Conservation (phyloP, 2,113 vertebrate genomes). For the Oreotrochilus melanogaster region DNA sequence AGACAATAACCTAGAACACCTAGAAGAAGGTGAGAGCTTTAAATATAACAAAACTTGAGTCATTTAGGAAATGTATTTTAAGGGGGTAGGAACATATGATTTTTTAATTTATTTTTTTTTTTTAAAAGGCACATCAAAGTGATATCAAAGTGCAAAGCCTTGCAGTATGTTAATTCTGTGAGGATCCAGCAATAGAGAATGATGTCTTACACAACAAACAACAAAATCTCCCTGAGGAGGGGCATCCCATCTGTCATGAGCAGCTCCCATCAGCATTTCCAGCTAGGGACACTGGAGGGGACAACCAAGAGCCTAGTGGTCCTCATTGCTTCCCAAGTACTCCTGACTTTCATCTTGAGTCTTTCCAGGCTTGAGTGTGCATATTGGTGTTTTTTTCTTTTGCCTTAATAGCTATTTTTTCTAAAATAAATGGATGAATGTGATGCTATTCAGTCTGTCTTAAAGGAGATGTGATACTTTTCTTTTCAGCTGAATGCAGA, state of each 20-base stretch:
- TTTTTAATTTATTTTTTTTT: background rate
- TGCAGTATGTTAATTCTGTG: background rate
- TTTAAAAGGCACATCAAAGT: background rate
- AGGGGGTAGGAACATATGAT: background rate
- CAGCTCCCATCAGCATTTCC: background rate
- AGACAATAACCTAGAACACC: background rate
- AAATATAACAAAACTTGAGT: background rate
- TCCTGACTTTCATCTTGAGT: rapidly evolving
- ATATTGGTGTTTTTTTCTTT: no score
- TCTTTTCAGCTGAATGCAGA: rapidly evolving
- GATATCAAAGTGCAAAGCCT: background rate
- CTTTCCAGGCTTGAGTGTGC: background rate
- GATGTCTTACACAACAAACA: background rate
- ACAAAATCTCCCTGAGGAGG: rapidly evolving
- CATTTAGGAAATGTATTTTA: background rate
- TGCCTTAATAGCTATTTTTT: background rate
- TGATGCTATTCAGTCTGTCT: background rate
- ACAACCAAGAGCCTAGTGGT: rapidly evolving
- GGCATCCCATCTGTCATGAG: background rate
- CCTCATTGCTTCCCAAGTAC: no score
- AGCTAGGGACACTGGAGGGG: background rate
- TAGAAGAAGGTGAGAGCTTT: background rate
- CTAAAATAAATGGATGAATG: background rate
- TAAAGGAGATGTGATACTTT: rapidly evolving
- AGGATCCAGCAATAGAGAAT: background rate